Conservation (phyloP, 2,888 invertebrate species). For the Pharmacophagus antenor region DNA sequence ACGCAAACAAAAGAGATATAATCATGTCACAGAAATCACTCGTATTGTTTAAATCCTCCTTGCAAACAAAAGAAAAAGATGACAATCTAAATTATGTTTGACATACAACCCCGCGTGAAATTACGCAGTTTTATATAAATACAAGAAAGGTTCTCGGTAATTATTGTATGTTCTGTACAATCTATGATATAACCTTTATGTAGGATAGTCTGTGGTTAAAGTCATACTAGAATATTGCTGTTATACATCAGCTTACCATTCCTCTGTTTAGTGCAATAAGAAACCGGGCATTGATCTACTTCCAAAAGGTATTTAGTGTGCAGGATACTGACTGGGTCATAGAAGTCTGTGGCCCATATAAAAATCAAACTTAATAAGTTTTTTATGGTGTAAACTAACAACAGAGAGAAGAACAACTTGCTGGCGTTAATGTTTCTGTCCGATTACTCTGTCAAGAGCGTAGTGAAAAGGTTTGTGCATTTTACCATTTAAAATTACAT, state of each 20-base stretch:
- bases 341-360: no score
- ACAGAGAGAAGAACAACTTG: no score
- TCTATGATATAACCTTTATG: no score
- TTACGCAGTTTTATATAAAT: conserved; percentile 1
- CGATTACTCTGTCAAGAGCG: no score
- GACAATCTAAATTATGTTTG: conserved; percentile 26
- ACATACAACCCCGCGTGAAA: conserved; percentile 17
- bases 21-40: conserved; percentile 22
- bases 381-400: no score
- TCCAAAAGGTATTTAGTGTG: neutral
- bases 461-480: no score
- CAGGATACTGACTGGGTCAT: neutral
- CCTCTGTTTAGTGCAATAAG: neutral
- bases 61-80: conserved; percentile 29
- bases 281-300: neutral
- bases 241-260: neutral
- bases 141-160: no score
- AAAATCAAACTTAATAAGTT: no score
- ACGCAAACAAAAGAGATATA: conserved; percentile 16
- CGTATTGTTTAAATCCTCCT: conserved; percentile 21
- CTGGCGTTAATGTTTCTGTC: no score
- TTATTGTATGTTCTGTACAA: no score
- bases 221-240: neutral
- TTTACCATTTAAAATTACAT: no score
- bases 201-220: neutral